Percentiles rank a stretch among this genome's conserved stretches.
These are phyloP conservation scores for Rugalucina vietnamica DNA, from an alignment of 2,888 invertebrate genomes.

Conservation along the genomic window DNA sequence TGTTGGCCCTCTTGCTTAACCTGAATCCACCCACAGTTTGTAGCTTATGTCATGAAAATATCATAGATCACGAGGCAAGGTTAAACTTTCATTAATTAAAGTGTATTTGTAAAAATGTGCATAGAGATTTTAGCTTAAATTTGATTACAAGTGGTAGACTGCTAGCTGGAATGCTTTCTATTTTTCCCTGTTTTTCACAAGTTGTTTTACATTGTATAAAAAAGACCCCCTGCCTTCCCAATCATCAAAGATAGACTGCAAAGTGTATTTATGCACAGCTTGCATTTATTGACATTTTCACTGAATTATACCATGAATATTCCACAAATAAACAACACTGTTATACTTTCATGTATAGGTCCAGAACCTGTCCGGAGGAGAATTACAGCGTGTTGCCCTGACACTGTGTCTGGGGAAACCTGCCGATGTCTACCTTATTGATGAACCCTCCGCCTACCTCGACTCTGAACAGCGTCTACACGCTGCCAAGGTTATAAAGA, in stretches of 20 bases:
- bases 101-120: no score
- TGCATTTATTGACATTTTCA: no score
- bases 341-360: conserved; percentile 79
- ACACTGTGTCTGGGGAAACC: conserved; percentile 98
- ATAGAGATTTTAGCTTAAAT: not conserved
- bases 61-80: not conserved
- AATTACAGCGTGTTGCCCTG: conserved; percentile 98
- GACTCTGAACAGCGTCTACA: conserved; percentile 99
- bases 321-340: no score
- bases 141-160: no score
- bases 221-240: no score
- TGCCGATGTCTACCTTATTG: conserved; percentile 99
- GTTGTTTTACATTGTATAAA: no score
- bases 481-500: conserved; percentile 99
- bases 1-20: not conserved
- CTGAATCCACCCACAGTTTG: not conserved
- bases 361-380: conserved; percentile 99
- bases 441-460: conserved; percentile 99
- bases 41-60: not conserved
- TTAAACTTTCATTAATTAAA: no score
- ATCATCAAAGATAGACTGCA: no score
- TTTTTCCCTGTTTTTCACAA: no score
- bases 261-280: not conserved
- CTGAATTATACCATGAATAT: no score
- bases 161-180: no score